Percentiles rank a stretch among this genome's conserved stretches.
Evolutionary conservation across 2,888 invertebrate species (phyloP).

Genomic region (Folsomia candida): DNA sequence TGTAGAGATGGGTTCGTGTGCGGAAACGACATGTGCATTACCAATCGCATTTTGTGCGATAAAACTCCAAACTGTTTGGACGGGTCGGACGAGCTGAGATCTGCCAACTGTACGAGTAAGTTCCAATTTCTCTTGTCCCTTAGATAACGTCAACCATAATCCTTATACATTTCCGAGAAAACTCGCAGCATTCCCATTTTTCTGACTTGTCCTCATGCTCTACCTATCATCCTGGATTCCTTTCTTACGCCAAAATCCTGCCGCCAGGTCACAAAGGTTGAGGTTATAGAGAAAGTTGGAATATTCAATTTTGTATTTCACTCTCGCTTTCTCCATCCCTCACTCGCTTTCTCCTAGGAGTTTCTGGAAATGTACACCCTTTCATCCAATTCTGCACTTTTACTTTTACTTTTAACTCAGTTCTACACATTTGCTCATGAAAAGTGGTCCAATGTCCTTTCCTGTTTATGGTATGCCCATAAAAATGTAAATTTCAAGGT

Average conservation of each 20-base stretch:
- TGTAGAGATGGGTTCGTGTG: conserved; percentile 50
- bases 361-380: too few species aligned
- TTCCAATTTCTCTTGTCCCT: conserved; percentile 47
- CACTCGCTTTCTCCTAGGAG: too few species aligned
- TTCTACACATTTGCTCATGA: too few species aligned
- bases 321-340: too few species aligned
- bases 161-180: neutral
- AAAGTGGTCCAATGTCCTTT: too few species aligned
- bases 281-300: neutral
- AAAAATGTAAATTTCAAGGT: too few species aligned
- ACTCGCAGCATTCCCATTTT: neutral
- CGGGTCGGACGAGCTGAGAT: conserved; percentile 84
- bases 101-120: conserved; percentile 82
- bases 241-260: neutral
- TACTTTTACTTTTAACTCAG: too few species aligned
- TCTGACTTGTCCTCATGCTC: neutral
- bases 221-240: neutral
- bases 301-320: neutral
- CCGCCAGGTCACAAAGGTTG: neutral
- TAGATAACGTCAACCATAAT: conserved; percentile 8
- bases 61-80: conserved; percentile 91
- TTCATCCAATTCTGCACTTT: too few species aligned
- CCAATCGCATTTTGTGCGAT: conserved; percentile 86
- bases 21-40: conserved; percentile 65
- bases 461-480: too few species aligned